These are phyloP conservation scores for Chromobotia macracanthus DNA, from an alignment of 2,797 vertebrate genomes.

Conservation along the genomic window DNA sequence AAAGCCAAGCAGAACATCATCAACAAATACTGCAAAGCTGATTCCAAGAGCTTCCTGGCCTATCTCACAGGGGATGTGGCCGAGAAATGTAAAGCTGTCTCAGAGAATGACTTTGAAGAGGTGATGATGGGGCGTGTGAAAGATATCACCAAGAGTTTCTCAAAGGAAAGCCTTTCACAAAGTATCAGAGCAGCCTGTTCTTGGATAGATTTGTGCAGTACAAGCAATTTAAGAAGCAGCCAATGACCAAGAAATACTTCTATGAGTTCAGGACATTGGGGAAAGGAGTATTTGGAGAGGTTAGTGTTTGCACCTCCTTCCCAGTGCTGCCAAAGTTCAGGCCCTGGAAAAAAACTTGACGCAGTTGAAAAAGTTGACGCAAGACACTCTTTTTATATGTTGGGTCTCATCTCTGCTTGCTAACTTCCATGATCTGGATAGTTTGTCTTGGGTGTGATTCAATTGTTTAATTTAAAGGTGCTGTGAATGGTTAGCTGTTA, in stretches of 20 bases:
- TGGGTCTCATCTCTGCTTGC: neutral
- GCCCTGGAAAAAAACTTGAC: neutral
- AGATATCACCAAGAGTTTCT: constrained; percentile 79
- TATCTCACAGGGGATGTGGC: constrained; percentile 76
- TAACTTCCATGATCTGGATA: neutral
- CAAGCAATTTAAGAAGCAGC: constrained; percentile 86
- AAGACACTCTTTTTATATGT: no score
- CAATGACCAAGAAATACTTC: constrained; percentile 83
- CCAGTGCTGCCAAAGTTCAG: no score
- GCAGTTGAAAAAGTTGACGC: no score
- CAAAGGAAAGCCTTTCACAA: constrained; percentile 79
- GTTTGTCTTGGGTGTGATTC: no score
- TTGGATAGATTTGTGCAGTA: constrained; percentile 86
- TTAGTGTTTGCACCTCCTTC: constrained; percentile 65
- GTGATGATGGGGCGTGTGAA: constrained; percentile 66
- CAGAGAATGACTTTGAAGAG: constrained; percentile 71
- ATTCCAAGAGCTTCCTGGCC: constrained; percentile 70
- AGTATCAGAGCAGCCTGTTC: constrained; percentile 81
- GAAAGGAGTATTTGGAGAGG: constrained; percentile 91
- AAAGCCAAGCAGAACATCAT: constrained; percentile 72
- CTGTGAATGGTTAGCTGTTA: no score
- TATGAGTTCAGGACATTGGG: constrained; percentile 86
- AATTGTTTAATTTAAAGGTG: no score
- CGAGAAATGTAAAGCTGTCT: constrained; percentile 69
- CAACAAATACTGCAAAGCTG: constrained; percentile 73